Conservation (phyloP, 2,888 invertebrate genomes). For the Nephrotoma flavescens region DNA sequence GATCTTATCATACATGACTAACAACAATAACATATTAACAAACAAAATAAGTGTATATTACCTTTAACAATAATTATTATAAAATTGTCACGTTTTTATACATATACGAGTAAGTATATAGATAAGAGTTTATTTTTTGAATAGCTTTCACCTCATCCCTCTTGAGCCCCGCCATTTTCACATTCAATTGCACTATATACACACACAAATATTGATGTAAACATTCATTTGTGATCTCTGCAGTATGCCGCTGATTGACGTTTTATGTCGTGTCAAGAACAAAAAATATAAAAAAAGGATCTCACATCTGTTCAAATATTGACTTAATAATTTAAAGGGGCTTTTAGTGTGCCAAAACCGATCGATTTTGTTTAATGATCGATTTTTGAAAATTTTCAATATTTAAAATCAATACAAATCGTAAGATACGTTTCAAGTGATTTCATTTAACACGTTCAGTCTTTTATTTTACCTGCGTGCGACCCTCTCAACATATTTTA, state of each 20-base stretch:
- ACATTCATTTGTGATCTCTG: not conserved
- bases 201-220: not conserved
- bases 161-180: not conserved
- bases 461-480: not conserved
- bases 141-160: not conserved
- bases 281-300: not conserved
- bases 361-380: not conserved
- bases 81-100: not conserved
- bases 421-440: not conserved
- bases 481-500: not conserved
- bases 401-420: not conserved
- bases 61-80: not conserved
- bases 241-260: not conserved
- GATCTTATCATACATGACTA: not conserved
- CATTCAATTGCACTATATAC: not conserved
- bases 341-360: not conserved
- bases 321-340: not conserved
- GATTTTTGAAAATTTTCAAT: not conserved
- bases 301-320: not conserved
- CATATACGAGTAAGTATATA: not conserved
- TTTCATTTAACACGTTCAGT: not conserved
- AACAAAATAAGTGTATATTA: not conserved
- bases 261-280: not conserved
- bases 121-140: not conserved
- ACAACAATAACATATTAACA: not conserved